Evolutionary conservation across 2,797 vertebrate species (phyloP).

Genomic region (Uromys caudimaculatus): DNA sequence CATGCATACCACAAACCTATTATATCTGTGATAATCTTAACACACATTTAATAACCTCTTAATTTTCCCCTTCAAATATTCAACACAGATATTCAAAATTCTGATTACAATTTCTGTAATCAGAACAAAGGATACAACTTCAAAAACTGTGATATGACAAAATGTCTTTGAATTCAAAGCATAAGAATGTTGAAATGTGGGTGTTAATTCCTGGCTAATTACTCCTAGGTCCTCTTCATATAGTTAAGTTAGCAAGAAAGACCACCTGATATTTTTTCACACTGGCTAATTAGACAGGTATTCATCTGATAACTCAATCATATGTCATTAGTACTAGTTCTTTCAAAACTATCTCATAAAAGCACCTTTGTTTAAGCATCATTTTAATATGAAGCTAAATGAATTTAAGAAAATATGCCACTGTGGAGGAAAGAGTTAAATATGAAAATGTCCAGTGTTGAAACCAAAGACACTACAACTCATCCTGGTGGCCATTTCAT

Average conservation of each 20-base stretch:
- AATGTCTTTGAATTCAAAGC: constrained; percentile 8
- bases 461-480: neutral
- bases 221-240: neutral
- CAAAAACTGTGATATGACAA: neutral
- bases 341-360: neutral
- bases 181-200: neutral
- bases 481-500: neutral
- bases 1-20: constrained; percentile 22
- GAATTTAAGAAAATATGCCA: neutral
- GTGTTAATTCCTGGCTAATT: neutral
- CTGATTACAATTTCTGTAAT: constrained; percentile 45
- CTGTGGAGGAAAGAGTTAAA: neutral
- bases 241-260: neutral
- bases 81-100: constrained; percentile 44
- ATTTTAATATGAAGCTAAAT: neutral
- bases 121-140: constrained; percentile 26
- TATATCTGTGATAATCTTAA: constrained; percentile 39
- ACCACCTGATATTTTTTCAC: neutral
- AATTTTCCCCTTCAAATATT: constrained; percentile 42
- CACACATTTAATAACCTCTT: constrained; percentile 54
- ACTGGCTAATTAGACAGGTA: neutral
- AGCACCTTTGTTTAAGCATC: neutral
- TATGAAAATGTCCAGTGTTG: constrained; percentile 5
- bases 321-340: neutral
- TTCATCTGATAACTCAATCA: constrained; percentile 17